Evolutionary conservation across 2,797 vertebrate genomes (phyloP).

Genomic region (Hephaestus fuliginosus): DNA sequence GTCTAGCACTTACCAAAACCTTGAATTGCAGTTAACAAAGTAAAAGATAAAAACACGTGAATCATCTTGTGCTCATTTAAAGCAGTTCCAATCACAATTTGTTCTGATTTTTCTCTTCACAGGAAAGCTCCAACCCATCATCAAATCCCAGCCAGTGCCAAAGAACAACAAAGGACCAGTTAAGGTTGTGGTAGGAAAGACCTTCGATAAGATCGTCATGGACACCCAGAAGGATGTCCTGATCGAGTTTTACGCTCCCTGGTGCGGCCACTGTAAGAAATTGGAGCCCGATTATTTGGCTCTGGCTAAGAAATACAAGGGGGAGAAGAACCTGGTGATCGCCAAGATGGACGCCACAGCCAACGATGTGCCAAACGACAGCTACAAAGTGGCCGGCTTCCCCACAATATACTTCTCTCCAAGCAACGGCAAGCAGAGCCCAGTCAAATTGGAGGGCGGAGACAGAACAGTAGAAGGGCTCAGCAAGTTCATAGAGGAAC

Average conservation of each 20-base stretch:
- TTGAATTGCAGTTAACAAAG: not conserved
- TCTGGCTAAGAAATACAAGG: conserved; percentile 95
- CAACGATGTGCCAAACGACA: conserved; percentile 90
- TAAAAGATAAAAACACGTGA: conserved; percentile 1
- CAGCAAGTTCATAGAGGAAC: conserved; percentile 94
- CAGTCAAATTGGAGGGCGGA: conserved; percentile 91
- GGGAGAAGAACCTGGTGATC: conserved; percentile 92
- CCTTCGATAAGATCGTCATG: conserved; percentile 94
- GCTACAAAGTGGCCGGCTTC: conserved; percentile 94
- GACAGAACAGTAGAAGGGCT: conserved; percentile 93
- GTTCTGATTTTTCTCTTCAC: conserved; percentile 29
- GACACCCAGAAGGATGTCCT: conserved; percentile 93
- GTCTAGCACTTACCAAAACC: not conserved
- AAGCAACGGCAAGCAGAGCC: conserved; percentile 90
- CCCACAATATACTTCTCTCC: conserved; percentile 98
- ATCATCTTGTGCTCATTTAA: not conserved
- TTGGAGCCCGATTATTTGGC: conserved; percentile 92
- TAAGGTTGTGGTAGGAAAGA: conserved; percentile 96
- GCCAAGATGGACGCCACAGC: conserved; percentile 97
- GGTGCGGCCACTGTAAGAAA: conserved; percentile 98
- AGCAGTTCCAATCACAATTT: not conserved
- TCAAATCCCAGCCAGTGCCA: conserved; percentile 95
- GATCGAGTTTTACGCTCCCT: conserved; percentile 97
- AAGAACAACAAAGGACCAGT: conserved; percentile 97
- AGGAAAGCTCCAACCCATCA: conserved; percentile 94